Conservation (phyloP, 2,888 invertebrate genomes). For the Endotricha flammealis region DNA sequence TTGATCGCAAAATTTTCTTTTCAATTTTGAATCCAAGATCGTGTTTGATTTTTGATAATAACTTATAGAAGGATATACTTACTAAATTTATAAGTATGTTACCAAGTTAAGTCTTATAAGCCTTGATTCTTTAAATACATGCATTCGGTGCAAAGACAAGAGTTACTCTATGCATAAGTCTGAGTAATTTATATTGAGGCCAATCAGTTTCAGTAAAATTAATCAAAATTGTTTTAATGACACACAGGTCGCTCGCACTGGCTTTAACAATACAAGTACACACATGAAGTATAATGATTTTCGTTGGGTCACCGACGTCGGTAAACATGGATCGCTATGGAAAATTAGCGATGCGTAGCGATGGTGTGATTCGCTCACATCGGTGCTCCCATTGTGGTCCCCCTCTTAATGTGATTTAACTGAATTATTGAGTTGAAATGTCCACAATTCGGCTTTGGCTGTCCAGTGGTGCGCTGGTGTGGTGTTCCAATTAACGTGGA, state of each 20-base stretch:
- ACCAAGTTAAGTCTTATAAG: too few species aligned
- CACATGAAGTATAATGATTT: constrained; percentile 52
- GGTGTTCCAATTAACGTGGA: constrained; percentile 16
- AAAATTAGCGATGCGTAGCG: constrained; percentile 71
- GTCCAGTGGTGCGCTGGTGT: constrained; percentile 58
- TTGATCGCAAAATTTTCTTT: too few species aligned
- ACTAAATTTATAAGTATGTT: too few species aligned
- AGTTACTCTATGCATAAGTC: too few species aligned
- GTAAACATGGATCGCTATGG: constrained; percentile 55
- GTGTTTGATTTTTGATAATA: too few species aligned
- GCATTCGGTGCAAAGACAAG: too few species aligned
- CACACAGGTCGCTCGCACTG: constrained; percentile 40
- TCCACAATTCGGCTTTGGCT: constrained; percentile 68
- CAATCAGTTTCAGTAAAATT: not conserved
- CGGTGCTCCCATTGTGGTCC: constrained; percentile 73
- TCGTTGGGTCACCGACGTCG: constrained; percentile 53
- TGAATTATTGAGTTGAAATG: constrained; percentile 73
- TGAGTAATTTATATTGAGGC: too few species aligned
- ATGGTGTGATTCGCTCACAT: constrained; percentile 77
- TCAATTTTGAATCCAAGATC: too few species aligned
- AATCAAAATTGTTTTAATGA: constrained; percentile 5
- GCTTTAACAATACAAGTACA: constrained; percentile 40
- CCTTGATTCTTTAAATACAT: too few species aligned
- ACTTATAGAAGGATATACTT: too few species aligned
- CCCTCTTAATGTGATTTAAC: constrained; percentile 74